These are phyloP conservation scores for Eristalis pertinax DNA, from an alignment of 2,888 invertebrate species.

Conservation along the genomic window DNA sequence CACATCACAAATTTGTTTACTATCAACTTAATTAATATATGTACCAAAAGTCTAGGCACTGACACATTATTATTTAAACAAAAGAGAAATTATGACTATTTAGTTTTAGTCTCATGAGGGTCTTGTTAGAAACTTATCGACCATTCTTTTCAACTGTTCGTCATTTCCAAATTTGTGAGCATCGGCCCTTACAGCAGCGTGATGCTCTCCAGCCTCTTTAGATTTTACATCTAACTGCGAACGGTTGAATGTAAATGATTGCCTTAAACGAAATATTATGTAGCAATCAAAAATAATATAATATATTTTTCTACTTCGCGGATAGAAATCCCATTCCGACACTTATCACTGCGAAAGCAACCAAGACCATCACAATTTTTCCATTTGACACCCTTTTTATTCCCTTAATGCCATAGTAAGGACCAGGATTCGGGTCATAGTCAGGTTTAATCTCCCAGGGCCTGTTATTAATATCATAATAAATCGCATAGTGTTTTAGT, in stretches of 20 bases:
- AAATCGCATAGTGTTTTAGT: background rate
- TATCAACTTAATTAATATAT: background rate
- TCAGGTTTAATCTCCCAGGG: constrained; percentile 77
- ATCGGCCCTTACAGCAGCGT: constrained; percentile 82
- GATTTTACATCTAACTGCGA: constrained; percentile 82
- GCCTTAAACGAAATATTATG: constrained; percentile 78
- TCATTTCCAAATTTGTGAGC: constrained; percentile 84
- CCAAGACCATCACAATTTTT: constrained; percentile 83
- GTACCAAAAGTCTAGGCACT: background rate
- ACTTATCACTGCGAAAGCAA: constrained; percentile 84
- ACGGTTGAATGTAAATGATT: constrained; percentile 83
- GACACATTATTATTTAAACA: no score
- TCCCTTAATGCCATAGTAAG: constrained; percentile 86
- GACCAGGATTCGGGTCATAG: constrained; percentile 77
- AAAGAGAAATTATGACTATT: background rate
- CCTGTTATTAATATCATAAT: constrained; percentile 48
- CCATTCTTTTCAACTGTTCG: constrained; percentile 81
- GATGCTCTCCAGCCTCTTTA: constrained; percentile 82
- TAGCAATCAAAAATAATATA: background rate
- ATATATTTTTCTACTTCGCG: constrained; percentile 82
- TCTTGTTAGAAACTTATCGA: constrained; percentile 74
- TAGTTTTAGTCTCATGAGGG: constrained; percentile 8
- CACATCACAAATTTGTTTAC: background rate
- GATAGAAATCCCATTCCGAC: constrained; percentile 84
- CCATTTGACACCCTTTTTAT: constrained; percentile 85